Base-by-base conservation (phyloP, 2,797 vertebrate species). In the Cottoperca gobio region DNA sequence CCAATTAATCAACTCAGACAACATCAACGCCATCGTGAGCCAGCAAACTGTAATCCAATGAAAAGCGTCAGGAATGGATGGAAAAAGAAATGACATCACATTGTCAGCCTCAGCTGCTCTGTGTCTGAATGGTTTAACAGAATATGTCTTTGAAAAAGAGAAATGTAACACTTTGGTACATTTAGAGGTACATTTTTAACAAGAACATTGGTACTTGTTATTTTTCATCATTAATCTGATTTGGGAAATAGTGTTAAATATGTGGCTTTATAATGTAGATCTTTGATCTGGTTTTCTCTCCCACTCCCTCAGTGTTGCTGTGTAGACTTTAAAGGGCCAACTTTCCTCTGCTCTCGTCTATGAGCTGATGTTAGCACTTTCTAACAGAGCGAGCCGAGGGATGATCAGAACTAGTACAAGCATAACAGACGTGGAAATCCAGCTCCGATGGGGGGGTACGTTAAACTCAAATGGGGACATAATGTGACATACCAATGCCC, bases 331-430 rank as follows among this genome's bases (percentile, higher is more conserved):
- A 73, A 86, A 84, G 52, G 59, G 61, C 58, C 50, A 79, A 70
- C 68, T 68, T 67, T 52, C 16, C 65, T 70, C 76, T 50, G 52
- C 64, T 78, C 39, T 73, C 74, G 49, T 82, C 63, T 81, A 77
- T 48, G 42, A 76, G 79, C 70, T 67, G 45, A 73, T 77, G 79
- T 70, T 65, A 78, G 64, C 70, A 46, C 21, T 75, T 60, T 78
- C 67, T 54, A 53, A 71, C 66, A 66, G 45, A 50, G 52, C 1
- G 39, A 84, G 65, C 61, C 62, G 12, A 11, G 72, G 70, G 76
- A 86, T 74, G 73, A 86, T 82, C 67, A 77, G 35, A 84, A 73
- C 73, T 67, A 77, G 70, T 71, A 66, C 74, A 81, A 53, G 26
- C 49, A 71, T 55, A 72, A 67, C 61, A 83, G 73, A 50, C 6